These are phyloP conservation scores for Pyrrhia umbra DNA, from an alignment of 2,888 invertebrate genomes.

Conservation along the genomic window DNA sequence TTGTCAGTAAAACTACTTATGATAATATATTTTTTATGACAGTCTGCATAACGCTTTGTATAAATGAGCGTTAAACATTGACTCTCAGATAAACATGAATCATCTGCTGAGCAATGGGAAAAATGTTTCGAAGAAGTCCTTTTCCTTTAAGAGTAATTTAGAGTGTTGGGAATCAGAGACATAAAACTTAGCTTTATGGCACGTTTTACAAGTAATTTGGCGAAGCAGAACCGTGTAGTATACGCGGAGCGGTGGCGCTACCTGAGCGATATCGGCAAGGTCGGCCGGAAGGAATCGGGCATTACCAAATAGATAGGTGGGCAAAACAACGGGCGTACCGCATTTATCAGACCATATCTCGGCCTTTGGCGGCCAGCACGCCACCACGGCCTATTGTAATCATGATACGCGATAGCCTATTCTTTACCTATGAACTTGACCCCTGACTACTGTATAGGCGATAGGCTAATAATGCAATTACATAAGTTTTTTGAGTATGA, in stretches of 20 bases:
- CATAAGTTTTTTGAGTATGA: conserved; percentile 6
- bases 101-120: too few relatives aligned
- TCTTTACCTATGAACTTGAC: conserved; percentile 74
- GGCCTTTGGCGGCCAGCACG: conserved; percentile 59
- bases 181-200: background rate
- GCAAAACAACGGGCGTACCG: conserved; percentile 72
- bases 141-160: too few relatives aligned
- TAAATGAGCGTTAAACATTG: too few relatives aligned
- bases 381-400: conserved; percentile 61
- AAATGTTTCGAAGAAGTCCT: background rate
- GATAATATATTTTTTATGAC: too few relatives aligned
- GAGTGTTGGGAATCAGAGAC: background rate
- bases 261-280: conserved; percentile 77
- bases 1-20: background rate
- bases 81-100: too few relatives aligned
- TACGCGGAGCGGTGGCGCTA: conserved; percentile 59
- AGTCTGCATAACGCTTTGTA: too few relatives aligned
- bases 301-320: conserved; percentile 84
- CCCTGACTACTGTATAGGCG: conserved; percentile 45
- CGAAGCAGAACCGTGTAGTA: conserved; percentile 38
- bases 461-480: conserved; percentile 22
- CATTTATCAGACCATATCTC: conserved; percentile 83
- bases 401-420: conserved; percentile 72
- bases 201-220: conserved; percentile 21
- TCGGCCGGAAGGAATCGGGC: conserved; percentile 83